Conservation (phyloP, 23 tunicate species). For the Aplidium turbinatum region DNA sequence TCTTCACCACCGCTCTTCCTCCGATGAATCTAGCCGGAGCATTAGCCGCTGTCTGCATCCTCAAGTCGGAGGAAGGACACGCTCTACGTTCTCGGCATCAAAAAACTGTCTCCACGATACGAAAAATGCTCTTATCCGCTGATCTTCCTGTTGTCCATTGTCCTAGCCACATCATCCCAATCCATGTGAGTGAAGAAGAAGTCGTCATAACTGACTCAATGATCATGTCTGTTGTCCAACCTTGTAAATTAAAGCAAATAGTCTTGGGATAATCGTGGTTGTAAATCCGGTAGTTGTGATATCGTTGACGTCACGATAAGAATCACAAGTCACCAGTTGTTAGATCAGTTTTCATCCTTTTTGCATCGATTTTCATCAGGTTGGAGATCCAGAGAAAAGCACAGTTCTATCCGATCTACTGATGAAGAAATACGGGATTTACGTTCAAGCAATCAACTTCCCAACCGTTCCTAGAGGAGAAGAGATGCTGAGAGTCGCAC, state of each 20-base stretch:
- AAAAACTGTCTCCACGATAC: constrained; percentile 80
- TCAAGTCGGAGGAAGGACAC: constrained; percentile 76
- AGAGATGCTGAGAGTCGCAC: constrained; percentile 96
- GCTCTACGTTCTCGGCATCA: constrained; percentile 71
- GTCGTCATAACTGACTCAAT: too few species aligned
- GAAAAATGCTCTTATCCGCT: constrained; percentile 72
- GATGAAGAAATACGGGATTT: constrained; percentile 75
- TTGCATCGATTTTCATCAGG: too few species aligned
- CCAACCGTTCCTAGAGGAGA: constrained; percentile 98
- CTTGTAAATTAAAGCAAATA: too few species aligned
- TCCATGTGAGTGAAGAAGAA: constrained; percentile 74
- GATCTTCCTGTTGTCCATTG: constrained; percentile 83
- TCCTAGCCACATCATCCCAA: constrained; percentile 92
- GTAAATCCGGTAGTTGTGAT: too few species aligned
- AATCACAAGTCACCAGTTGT: too few species aligned
- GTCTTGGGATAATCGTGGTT: too few species aligned
- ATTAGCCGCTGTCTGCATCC: constrained; percentile 77
- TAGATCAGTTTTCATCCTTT: too few species aligned
- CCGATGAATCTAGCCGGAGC: constrained; percentile 93
- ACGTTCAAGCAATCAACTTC: constrained; percentile 97
- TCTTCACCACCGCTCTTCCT: constrained; percentile 98
- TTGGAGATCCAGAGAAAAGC: constrained; percentile 85
- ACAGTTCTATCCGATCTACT: constrained; percentile 59
- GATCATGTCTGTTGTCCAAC: too few species aligned
- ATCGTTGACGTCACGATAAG: too few species aligned